These are phyloP conservation scores for Cathartes aura DNA, from an alignment of 2,113 vertebrate genomes.

Conservation along the genomic window DNA sequence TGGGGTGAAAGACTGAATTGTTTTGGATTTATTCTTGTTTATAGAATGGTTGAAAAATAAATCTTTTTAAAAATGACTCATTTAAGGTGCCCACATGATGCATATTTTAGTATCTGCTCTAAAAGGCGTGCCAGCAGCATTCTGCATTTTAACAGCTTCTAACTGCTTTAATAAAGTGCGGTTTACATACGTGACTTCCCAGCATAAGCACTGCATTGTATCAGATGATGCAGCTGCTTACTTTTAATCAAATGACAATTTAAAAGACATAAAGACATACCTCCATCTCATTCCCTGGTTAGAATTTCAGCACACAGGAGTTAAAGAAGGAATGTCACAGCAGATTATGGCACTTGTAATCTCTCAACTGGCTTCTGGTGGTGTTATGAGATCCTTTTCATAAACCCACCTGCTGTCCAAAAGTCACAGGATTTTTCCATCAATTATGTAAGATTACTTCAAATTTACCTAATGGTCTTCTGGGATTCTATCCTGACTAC, in stretches of 20 bases:
- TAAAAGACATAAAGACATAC: not conserved
- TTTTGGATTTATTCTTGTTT: slow-evolving; percentile 53
- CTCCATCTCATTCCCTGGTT: not conserved
- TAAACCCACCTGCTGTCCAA: slow-evolving; percentile 18
- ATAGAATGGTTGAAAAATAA: slow-evolving; percentile 35
- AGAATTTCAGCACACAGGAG: not conserved
- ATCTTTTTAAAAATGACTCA: not conserved
- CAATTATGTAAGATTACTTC: slow-evolving; percentile 19
- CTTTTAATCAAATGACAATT: slow-evolving; percentile 63
- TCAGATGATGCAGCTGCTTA: slow-evolving; percentile 49
- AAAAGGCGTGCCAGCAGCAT: slow-evolving; percentile 53
- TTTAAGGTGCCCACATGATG: slow-evolving; percentile 15
- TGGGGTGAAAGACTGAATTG: slow-evolving; percentile 33
- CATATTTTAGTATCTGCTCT: slow-evolving; percentile 31
- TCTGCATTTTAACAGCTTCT: slow-evolving; percentile 40
- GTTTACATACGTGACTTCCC: slow-evolving; percentile 42
- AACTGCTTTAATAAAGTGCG: slow-evolving; percentile 47
- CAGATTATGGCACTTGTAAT: slow-evolving; percentile 7
- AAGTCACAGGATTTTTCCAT: slow-evolving; percentile 17
- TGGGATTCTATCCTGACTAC: not conserved
- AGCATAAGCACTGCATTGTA: slow-evolving; percentile 27
- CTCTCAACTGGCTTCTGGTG: slow-evolving; percentile 4
- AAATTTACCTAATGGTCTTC: not conserved
- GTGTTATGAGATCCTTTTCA: not conserved
- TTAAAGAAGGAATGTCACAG: not conserved